Base-by-base conservation (phyloP, 1,140 invertebrate species). In the Bombus polaris region DNA sequence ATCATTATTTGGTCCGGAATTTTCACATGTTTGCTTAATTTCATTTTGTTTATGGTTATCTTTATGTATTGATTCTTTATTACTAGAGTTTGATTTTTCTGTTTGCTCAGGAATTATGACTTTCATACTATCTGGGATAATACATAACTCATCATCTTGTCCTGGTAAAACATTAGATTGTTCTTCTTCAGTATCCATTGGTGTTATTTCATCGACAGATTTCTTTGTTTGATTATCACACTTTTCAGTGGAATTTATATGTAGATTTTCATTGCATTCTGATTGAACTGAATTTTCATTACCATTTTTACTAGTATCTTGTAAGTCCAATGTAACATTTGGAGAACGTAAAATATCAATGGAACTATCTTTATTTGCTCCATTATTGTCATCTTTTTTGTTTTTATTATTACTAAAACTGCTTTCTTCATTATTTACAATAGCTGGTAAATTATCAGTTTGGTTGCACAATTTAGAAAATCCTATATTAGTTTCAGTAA, bases 51-150 rank as follows among this genome's bases (percentile, higher is more conserved):
- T 59, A 5, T 42, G 5, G 37, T 83, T 74, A 62, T 72, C 76
- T 74, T 70, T 62, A 13, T n/a, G 25, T 62, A 35, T 35, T 35
- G 81, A 74, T 86, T 87, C 82, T 68, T 66, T 72, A 70, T 80
- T 86, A 42, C 78, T 81, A 73, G 59, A 83, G 25, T 62, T 73
- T 39, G 47, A 44, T 18, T 83, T 57, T 73, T 90, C 74, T 39
- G 87, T 70, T 76, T 90, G 87, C 53, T 75, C 83, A 62, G 92
- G 91, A 47, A 92, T 84, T 81, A 94, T 89, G 32, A 92, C 88
- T 89, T 95, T 95, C 93, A 94, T 95, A 59, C 91, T 94, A 68
- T 95, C 94, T 35, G 94, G 94, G 47, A 95, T 94, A 39, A 95
- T 95, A 75, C 95, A 95, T 3, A 95, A 85, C 47, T 95, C 94